phyloP scores from a whole-genome alignment of 2,113 vertebrate species.

The Pseudopipra pipra region DNA sequence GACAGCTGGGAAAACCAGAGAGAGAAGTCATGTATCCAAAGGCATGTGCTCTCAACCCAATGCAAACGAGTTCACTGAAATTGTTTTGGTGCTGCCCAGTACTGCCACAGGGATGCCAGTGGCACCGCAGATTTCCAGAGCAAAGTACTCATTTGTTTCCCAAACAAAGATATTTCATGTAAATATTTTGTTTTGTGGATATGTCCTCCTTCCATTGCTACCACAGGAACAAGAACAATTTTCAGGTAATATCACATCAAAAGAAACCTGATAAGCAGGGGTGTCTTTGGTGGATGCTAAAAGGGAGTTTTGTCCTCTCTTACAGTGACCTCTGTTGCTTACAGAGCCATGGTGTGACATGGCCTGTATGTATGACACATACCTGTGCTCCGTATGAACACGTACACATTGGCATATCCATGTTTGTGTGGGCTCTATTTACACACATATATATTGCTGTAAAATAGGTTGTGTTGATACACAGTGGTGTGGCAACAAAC shows the following conservation, averaged over 20 bases:
- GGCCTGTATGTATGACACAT: background rate
- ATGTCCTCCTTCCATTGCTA: background rate
- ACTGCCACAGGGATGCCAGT: background rate
- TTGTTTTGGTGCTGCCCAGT: background rate
- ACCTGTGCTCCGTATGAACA: background rate
- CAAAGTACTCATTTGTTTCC: background rate
- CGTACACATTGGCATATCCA: rapidly evolving
- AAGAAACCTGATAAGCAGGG: background rate
- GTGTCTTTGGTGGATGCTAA: background rate
- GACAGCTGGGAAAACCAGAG: background rate
- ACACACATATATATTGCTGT: background rate
- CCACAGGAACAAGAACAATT: background rate
- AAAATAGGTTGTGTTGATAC: background rate
- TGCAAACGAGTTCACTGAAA: background rate
- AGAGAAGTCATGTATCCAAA: background rate
- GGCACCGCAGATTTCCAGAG: background rate
- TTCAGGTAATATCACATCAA: background rate
- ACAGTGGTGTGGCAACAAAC: background rate
- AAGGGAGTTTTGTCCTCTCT: background rate
- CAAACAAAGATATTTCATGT: background rate
- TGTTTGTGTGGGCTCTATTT: background rate
- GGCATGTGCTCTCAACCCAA: rapidly evolving
- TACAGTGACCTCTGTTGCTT: background rate
- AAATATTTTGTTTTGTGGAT: background rate
- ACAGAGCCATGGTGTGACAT: background rate